Percentiles rank a stretch among this genome's conserved stretches.
Conservation (phyloP, 2,888 invertebrate genomes). For the Luffia ferchaultella region DNA sequence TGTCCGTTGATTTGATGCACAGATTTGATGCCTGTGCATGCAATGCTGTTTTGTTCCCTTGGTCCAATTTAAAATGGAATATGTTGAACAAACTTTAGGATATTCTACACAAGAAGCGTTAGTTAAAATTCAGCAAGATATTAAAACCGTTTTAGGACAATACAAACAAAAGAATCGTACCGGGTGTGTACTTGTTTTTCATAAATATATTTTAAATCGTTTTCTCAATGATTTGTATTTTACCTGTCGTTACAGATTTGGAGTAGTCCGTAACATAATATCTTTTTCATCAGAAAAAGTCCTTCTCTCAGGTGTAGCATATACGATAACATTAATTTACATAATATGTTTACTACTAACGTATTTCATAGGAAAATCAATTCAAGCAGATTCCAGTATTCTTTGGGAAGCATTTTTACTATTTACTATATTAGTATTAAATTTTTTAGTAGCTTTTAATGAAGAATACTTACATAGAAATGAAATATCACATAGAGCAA, state of each 20-base stretch:
- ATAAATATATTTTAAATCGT: neutral
- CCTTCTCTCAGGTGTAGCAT: constrained; percentile 48
- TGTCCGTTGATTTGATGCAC: too few species aligned
- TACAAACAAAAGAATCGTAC: constrained; percentile 65
- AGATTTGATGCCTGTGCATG: too few species aligned
- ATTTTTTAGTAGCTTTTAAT: constrained; percentile 51
- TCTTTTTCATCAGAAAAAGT: constrained; percentile 57
- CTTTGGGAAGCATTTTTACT: constrained; percentile 53
- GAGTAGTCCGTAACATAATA: constrained; percentile 40
- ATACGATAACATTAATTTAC: constrained; percentile 45
- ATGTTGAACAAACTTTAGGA: constrained; percentile 49
- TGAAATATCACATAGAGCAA: constrained; percentile 63
- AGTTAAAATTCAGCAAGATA: constrained; percentile 73
- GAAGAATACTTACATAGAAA: constrained; percentile 54
- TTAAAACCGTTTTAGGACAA: constrained; percentile 69
- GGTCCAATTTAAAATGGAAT: neutral
- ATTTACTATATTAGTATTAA: constrained; percentile 44
- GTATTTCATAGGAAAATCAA: constrained; percentile 44
- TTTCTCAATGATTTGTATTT: neutral
- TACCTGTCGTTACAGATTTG: constrained; percentile 34
- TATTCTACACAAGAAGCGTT: constrained; percentile 75
- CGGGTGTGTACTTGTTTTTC: constrained; percentile 54
- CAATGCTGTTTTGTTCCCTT: too few species aligned
- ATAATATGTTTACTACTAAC: constrained; percentile 45
- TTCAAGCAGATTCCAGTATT: constrained; percentile 44